Conservation (phyloP, 2,113 vertebrate genomes). For the Chloebia gouldiae region DNA sequence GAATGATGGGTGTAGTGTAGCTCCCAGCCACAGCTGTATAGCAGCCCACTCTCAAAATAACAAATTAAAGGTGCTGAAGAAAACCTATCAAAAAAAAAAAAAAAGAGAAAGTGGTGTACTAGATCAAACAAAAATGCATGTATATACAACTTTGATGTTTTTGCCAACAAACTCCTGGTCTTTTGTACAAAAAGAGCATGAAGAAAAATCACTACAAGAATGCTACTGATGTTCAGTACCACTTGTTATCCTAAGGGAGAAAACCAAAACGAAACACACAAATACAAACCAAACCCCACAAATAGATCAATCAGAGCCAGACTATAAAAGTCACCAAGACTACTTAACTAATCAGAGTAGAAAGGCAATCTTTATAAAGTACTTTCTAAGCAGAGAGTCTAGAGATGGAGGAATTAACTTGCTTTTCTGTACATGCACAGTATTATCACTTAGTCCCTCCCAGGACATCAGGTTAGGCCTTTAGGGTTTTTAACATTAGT, state of each 20-base stretch:
- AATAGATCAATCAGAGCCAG: neutral
- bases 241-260: neutral
- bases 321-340: neutral
- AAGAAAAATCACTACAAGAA: neutral
- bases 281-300: neutral
- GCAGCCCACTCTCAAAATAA: neutral
- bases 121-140: neutral
- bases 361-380: neutral
- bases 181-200: neutral
- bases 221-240: neutral
- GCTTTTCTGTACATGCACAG: neutral
- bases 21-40: neutral
- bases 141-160: neutral
- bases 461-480: neutral
- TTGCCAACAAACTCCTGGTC: neutral
- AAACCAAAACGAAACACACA: neutral
- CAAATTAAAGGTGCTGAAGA: neutral
- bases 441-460: neutral
- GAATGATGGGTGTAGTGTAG: neutral
- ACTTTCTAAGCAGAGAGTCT: neutral
- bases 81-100: neutral
- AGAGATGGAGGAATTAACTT: neutral
- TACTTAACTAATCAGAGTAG: neutral
- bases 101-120: fast-evolving
- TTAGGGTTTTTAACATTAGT: neutral